These are phyloP conservation scores for Holacanthella duospinosa DNA, from an alignment of 2,888 invertebrate species.

Conservation along the genomic window DNA sequence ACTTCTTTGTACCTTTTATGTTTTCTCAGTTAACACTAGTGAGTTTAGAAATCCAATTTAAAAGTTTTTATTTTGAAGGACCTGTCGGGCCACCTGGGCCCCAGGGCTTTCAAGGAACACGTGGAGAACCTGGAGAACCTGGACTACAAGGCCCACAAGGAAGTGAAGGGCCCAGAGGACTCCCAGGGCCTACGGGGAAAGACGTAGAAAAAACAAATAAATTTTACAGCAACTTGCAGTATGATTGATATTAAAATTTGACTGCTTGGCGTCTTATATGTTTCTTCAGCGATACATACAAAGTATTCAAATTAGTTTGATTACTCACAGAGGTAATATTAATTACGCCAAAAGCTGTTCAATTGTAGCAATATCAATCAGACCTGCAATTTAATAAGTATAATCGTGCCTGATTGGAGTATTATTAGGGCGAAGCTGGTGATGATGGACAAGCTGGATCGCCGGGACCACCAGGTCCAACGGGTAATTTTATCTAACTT, in stretches of 20 bases:
- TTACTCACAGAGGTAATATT: no score
- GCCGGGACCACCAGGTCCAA: conserved; percentile 57
- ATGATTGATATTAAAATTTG: background rate
- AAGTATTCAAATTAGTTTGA: background rate
- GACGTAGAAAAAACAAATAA: no score
- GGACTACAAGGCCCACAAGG: conserved; percentile 52
- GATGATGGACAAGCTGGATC: conserved; percentile 71
- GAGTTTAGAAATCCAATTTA: background rate
- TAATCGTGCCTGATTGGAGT: no score
- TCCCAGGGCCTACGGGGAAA: conserved; percentile 61
- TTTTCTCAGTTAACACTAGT: background rate
- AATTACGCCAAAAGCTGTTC: no score
- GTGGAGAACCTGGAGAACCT: conserved; percentile 55
- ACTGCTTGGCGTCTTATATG: no score
- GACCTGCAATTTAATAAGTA: no score
- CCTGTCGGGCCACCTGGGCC: conserved; percentile 50
- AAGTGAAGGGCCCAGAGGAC: conserved; percentile 52
- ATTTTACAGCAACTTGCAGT: no score
- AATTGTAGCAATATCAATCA: no score
- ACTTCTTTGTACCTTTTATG: conserved; percentile 31
- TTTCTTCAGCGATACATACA: no score
- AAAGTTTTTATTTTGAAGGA: no score
- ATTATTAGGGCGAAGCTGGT: conserved; percentile 59
- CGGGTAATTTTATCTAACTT: background rate
- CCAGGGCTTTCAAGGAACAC: conserved; percentile 67